Conservation (phyloP, 2,113 vertebrate species). For the Ceyx melanurus region DNA sequence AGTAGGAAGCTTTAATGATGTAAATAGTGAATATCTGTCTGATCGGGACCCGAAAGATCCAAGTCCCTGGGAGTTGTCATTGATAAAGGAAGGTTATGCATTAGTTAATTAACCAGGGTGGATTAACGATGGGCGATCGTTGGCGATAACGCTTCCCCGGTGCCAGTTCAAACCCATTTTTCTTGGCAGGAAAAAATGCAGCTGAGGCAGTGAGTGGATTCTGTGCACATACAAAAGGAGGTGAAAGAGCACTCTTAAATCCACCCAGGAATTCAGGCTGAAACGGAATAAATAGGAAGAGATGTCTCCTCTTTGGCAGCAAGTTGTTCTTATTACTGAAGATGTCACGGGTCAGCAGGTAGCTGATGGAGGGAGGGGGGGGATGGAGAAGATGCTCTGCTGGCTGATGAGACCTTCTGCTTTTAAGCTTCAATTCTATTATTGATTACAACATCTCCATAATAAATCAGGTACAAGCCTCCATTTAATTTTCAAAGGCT, state of each 20-base stretch:
- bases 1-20: not conserved
- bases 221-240: not conserved
- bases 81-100: not conserved
- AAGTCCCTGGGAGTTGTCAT: not conserved
- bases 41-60: not conserved
- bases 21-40: not conserved
- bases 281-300: not conserved
- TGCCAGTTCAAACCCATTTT: not conserved
- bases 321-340: not conserved
- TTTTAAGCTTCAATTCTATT: slow-evolving; percentile 47
- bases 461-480: slow-evolving; percentile 43
- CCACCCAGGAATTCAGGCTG: not conserved
- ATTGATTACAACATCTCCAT: slow-evolving; percentile 51
- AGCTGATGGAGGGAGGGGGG: not conserved
- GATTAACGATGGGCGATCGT: not conserved
- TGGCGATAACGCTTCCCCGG: not conserved
- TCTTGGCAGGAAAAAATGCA: not conserved
- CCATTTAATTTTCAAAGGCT: slow-evolving; percentile 56
- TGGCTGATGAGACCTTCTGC: not conserved
- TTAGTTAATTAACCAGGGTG: not conserved
- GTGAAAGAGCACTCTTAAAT: not conserved
- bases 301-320: not conserved
- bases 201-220: not conserved
- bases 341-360: not conserved
- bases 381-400: not conserved